Evolutionary conservation across 2,888 invertebrate species (phyloP), one percentile per base, ranked within the genome.

Genomic region (Stenchaetothrips biformis): DNA sequence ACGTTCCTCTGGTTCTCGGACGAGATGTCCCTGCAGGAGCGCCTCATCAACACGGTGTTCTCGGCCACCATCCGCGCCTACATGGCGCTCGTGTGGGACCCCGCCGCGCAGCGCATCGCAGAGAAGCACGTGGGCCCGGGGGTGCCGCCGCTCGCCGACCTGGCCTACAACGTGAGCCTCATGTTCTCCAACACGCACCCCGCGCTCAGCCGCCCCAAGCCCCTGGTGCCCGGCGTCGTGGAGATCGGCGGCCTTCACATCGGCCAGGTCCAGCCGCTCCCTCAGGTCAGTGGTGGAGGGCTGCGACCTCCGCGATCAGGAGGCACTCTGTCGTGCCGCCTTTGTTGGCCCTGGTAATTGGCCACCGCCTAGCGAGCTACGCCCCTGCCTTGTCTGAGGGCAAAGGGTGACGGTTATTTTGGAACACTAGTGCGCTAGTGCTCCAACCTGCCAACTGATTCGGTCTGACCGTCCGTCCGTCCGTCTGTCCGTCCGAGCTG

Each of bases 121-220:
- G 87, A 88, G 2, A 81, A 87, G 81, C 87, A 87, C 83, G 89
- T 89, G 80, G 87, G 89, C 7, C 85, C 89, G 11, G 87, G 88
- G 48, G 84, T 91, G 4, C 90, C 90, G 0, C 88, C 89, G 16
- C 85, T 92, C 25, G 86, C 87, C 78, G 88, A 90, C 21, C 87
- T 92, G 79, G 89, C 89, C 0, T 86, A 86, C 7, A 88, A 91
- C 77, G 89, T 90, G 0, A 90, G 90, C 49, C 86, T 91, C 27
- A 84, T 91, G 21, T 85, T 93, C 16, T 84, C 90, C 0, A 92
- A 92, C 84, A 90, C 91, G 48, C 90, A 92, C 84, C 90, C 89
- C 82, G 86, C 90, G 0, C 84, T 92, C 8, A 89, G 90, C 81
- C 91, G 91, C n/a, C 82, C 83, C 6, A 78, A 83, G 48, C 85